phyloP scores from a whole-genome alignment of 2,888 invertebrate species.

The Cinara cedri region DNA sequence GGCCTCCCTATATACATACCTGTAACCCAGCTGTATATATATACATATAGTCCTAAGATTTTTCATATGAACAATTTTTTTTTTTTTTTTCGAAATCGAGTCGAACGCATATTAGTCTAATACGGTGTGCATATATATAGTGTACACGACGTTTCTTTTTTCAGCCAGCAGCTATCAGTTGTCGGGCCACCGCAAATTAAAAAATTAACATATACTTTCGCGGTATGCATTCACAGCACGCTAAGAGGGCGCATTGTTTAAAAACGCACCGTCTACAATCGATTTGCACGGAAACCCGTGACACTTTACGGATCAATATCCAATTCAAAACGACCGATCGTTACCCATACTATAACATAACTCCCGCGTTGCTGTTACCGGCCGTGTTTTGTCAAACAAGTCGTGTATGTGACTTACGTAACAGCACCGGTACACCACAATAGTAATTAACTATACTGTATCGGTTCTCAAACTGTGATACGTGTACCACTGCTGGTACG shows the following conservation, averaged over 20 bases:
- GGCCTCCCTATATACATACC: too few relatives aligned
- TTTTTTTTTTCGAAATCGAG: slow-evolving; percentile 17
- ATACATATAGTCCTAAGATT: not conserved
- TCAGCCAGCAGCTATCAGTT: not conserved
- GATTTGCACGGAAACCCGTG: slow-evolving; percentile 48
- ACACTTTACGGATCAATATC: slow-evolving; percentile 36
- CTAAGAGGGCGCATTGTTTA: slow-evolving; percentile 29
- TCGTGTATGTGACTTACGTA: too few relatives aligned
- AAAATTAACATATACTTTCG: slow-evolving; percentile 29
- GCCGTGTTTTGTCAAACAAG: too few relatives aligned
- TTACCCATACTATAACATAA: not conserved
- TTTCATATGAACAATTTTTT: not conserved
- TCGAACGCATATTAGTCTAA: slow-evolving; percentile 6
- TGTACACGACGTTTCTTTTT: slow-evolving; percentile 4
- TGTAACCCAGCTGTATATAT: too few relatives aligned
- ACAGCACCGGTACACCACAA: too few relatives aligned
- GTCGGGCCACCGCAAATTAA: slow-evolving; percentile 4
- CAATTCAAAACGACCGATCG: slow-evolving; percentile 27
- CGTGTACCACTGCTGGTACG: too few relatives aligned
- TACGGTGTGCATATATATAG: not conserved
- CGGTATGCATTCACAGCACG: not conserved
- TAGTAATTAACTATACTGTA: too few relatives aligned
- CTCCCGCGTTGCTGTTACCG: too few relatives aligned
- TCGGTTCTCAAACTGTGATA: too few relatives aligned
- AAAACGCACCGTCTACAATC: slow-evolving; percentile 22